Base-by-base conservation (phyloP, 2,797 vertebrate genomes). In the Mionectes olivaceus region DNA sequence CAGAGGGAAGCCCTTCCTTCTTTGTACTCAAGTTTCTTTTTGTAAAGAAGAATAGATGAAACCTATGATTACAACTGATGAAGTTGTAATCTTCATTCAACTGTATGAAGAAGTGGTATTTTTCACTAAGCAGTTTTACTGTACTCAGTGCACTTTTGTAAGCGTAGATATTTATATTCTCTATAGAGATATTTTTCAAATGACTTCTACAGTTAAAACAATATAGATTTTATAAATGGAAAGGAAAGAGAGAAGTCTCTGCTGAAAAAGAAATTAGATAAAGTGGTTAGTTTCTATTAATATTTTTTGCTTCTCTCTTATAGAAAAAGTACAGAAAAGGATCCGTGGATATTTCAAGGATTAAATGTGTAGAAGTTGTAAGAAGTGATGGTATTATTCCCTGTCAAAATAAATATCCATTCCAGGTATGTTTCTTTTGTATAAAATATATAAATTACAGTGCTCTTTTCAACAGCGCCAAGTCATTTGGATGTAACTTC, bases 351-450 rank as follows among this genome's bases (percentile, higher is more conserved):
- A 83, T 99, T 97, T 98, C 98, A 55, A 98, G 97, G 90, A 98
- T 99, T 95, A 98, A 98, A 78, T 99, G 99, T 96, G 99, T 98
- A 37, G 99, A 99, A 97, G 98, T 99, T 68, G 99, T 99, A 82
- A 99, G 98, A 97, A 99, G 97, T 25, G 98, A 98, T 68, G 97
- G 98, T 8, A 92, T 97, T 93, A 98, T 99, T 95, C 99, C 99
- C 78, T 99, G 99, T 96, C 98, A 99, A 94, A 99, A 99, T 97
- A 99, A 99, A 95, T 99, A 99, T 65, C 98, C 99, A 5, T 99
- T 99, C 97, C 99, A 99, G 99, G 99, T 99, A 98, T 69, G 97
- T 71, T 41, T 71, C 24, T 52, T 4, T 50, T 50, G 21, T 52
- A 23, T 50, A 49, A 68, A 94, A 64, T 49, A 47, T 17, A 39